A percentile compares a stretch with the other conserved stretches of the same genome.
phyloP scores from a whole-genome alignment of 2,797 vertebrate species.

The Crenichthys baileyi region DNA sequence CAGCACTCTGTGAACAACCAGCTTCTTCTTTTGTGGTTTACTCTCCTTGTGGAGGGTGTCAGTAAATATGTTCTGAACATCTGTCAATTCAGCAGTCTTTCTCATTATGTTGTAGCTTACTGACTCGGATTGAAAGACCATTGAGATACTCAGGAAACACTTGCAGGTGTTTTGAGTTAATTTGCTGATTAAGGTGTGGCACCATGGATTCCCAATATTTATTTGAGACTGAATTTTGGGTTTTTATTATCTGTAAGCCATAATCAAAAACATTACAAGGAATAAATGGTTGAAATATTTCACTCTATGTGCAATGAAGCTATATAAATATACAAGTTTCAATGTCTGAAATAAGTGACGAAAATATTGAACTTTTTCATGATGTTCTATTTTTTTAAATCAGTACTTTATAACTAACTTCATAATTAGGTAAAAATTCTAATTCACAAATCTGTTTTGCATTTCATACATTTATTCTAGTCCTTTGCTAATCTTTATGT shows the following conservation, averaged over 20 bases:
- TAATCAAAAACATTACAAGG: neutral
- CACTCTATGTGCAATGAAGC: neutral
- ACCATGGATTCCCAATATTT: neutral
- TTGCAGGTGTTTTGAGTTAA: neutral
- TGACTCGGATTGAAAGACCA: neutral
- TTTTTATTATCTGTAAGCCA: neutral
- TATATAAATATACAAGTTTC: neutral
- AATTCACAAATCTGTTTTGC: neutral
- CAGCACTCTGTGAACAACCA: no score
- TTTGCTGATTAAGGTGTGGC: neutral
- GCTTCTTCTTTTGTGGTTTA: neutral
- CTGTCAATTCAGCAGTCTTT: no score
- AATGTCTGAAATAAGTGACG: neutral
- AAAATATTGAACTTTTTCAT: no score
- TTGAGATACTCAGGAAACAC: neutral
- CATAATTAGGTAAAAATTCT: neutral
- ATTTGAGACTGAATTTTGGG: neutral
- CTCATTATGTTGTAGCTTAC: neutral
- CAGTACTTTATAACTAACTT: neutral
- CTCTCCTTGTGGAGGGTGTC: neutral
- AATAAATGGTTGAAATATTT: neutral
- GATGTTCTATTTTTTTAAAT: neutral
- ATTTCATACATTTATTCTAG: neutral
- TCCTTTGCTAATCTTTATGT: neutral
- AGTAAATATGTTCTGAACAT: neutral